Evolutionary conservation across 2,113 vertebrate genomes (phyloP), one percentile per base, ranked within the genome.

Genomic region (Electrona antarctica): DNA sequence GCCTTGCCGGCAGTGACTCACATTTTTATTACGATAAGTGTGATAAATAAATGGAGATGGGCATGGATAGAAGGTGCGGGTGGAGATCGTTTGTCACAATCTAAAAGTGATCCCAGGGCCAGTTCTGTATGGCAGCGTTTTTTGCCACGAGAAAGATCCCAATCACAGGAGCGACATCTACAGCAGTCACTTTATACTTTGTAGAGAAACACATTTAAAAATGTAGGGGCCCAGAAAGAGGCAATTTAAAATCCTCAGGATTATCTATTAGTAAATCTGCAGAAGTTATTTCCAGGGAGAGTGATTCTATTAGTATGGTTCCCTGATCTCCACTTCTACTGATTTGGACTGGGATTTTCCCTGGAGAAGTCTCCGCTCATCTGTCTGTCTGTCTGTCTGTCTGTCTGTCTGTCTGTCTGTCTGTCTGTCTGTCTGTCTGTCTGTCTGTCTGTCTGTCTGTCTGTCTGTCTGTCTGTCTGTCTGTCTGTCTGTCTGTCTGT

Each of bases 251-350:
- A 49, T 51, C 28, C 7, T 61, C 8, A 55, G 6, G 29, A 69
- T 12, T 71, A 60, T 41, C 33, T 58, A 81, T 82, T 41, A n/a
- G 45, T 52, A 63, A 52, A 57, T 70, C 60, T 69, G 49, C 61
- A 65, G 52, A 71, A 61, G 62, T 76, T 80, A 80, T 83, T 79
- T 86, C 56, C 74, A 73, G 69, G 33, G 55, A 12, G 11, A 11
- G 1, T 70, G 28, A 56, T 73, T 76, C 55, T 50, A 74, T 65
- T 76, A 51, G 28, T 14, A 74, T 29, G 45, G 60, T 67, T 78
- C 77, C 8, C 65, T 71, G 69, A 79, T 80, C 80, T 65, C 56
- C 71, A 46, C 71, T 63, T 41, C 69, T 48, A 63, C 79, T 80
- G 80, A 75, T 46, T 51, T 48, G 48, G 59, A 61, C 68, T 0